Base-by-base conservation (phyloP, 2,797 vertebrate species). In the Yasuhikotakia modesta region DNA sequence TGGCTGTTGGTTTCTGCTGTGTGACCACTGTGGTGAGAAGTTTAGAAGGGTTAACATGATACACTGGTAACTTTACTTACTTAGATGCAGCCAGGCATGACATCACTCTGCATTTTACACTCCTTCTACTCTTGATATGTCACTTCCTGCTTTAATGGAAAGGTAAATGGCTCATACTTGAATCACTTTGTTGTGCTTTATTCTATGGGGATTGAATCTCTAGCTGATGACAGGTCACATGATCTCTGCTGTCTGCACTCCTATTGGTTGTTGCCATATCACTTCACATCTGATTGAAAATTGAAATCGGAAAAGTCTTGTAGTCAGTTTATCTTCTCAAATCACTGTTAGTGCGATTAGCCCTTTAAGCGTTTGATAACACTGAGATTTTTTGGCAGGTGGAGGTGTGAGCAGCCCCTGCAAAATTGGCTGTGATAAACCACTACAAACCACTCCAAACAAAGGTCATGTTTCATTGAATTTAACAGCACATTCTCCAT, bases 401-500 rank as follows among this genome's bases (percentile, higher is more conserved):
- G 5, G 7, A 69, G 5, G 2, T 52, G 32, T 43, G 32, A 43
- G 6, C 17, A 11, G 50, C 48, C 61, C 43, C n/a, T 27, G 46
- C 53, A 45, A 46, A 3, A 60, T 11, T n/a, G 68, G 8, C 39
- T 7, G 24, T 30, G 58, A 61, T 73, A 73, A 65, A 61, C 21
- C 30, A 61, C 69, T 45, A 70, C 19, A 70, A n/a, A 55, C 67
- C 43, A 1, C 72, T 46, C 27, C 76, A 70, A 76, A 79, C 75
- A 83, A 82, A 78, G 76, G 80, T 79, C 72, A 78, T 21, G 71
- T 73, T 81, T 82, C 71, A 70, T 78, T 84, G 32, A 64, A 30
- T 73, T 83, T 82, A 73, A 80, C 72, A 70, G 66, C 55, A 43
- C 50, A 65, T 76, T 45, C 72, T 68, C 35, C 78, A 21, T 70